Base-by-base conservation (phyloP, 1,140 invertebrate species). In the Drosophila varians region DNA sequence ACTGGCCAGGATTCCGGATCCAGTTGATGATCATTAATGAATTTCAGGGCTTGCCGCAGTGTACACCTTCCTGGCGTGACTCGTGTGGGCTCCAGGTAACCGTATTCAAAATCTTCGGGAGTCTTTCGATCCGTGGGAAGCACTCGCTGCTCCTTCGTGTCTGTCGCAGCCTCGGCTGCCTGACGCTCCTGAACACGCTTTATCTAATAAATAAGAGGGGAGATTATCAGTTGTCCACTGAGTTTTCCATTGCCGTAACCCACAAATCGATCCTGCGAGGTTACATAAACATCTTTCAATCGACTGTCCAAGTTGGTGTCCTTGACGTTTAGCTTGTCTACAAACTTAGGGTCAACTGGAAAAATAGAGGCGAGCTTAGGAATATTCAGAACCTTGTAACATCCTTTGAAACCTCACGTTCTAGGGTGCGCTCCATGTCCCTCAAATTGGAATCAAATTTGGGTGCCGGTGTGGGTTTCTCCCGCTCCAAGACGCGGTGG, bases 271-370 rank as follows among this genome's bases (percentile, higher is more conserved):
- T 93, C 92, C 62, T 92, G 51, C 1, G 95, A 95, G 16, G 92
- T 93, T 86, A 96, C 94, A 93, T 93, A 96, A 91, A 96, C 93
- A 80, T 94, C 89, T 91, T 94, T 95, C 40, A 96, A 91, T 74
- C 93, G 91, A 16, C 92, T 89, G 72, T 95, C 92, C 4, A 96
- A 90, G 43, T 76, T 72, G 16, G 65, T 36, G 90, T 96, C 92
- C 82, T 95, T 95, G 71, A 88, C 92, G 21, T 92, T 90, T 14
- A 93, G 90, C 62, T 93, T 93, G 36, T 93, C 91, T 54, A 93
- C 91, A 38, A 94, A 92, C 66, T 93, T 79, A 3, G 95, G 94
- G 65, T 94, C 92, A 14, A 93, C 94, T 95, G 69, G 25, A 91
- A 75, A 43, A 34, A 14, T 2, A 5, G 21, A 45, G 3, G 51